Percentiles rank a stretch among this genome's conserved stretches.
Conservation (phyloP, 1,140 invertebrate genomes). For the Cyphomyrmex costatus region DNA sequence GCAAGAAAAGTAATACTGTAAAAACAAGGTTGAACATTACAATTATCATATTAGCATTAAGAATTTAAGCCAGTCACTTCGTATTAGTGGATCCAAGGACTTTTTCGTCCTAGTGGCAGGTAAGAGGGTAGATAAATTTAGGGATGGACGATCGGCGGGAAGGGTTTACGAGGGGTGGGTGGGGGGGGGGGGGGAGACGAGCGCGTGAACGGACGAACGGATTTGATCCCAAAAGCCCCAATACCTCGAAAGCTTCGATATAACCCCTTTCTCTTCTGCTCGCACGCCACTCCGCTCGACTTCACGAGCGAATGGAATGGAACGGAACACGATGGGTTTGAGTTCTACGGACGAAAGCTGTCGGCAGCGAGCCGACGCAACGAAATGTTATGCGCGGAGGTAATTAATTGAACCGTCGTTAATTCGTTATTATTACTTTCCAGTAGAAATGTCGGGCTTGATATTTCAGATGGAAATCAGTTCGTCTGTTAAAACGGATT, state of each 20-base stretch:
- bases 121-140: background rate
- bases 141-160: background rate
- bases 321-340: constrained; percentile 42
- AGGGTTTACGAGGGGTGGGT: constrained; percentile 19
- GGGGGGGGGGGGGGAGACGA: constrained; percentile 60
- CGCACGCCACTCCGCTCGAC: constrained; percentile 39
- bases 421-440: constrained; percentile 29
- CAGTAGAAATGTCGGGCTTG: too few relatives aligned
- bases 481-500: constrained; percentile 13
- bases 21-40: constrained; percentile 6
- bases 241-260: constrained; percentile 69
- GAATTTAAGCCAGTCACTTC: background rate
- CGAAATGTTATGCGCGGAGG: background rate
- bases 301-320: constrained; percentile 50
- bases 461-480: background rate
- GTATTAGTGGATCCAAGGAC: constrained; percentile 9
- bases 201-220: constrained; percentile 73
- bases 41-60: constrained; percentile 38
- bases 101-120: constrained; percentile 2
- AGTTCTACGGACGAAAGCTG: background rate
- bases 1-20: background rate
- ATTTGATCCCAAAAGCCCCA: constrained; percentile 74
- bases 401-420: constrained; percentile 26
- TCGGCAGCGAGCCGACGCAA: constrained; percentile 2
- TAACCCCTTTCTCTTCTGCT: constrained; percentile 53